Evolutionary conservation across 2,113 vertebrate genomes (phyloP), one percentile per base, ranked within the genome.

Genomic region (Phrynosoma blainvillii): DNA sequence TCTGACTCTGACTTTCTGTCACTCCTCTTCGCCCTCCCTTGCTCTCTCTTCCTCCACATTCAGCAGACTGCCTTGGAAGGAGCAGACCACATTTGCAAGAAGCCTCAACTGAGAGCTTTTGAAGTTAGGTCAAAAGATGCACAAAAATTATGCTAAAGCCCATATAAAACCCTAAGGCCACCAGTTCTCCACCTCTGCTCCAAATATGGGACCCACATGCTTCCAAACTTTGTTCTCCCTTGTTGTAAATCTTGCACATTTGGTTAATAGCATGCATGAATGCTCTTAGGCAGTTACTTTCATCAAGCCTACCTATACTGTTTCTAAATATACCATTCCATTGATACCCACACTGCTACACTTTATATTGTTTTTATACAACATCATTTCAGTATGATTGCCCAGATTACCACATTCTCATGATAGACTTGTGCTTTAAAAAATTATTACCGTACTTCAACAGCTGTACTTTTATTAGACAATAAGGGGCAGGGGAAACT

Each of bases 351-450:
- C 94, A 93, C 94, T 68, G 79, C 84, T 90, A 88, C 76, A 25
- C 91, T 95, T 94, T 87, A 92, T 93, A 90, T 91, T 93, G 94
- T 93, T 88, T 94, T 88, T 92, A 79, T 88, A 47, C 89, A 84
- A 92, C 93, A 91, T 87, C 93, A 95, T 88, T 47, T 94, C 89
- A 92, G 93, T 93, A 94, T 91, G 95, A 94, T 94, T 92, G 94
- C 88, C 85, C 90, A 93, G 84, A 90, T 93, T 95, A 93, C 88
- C 91, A 87, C 68, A 94, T 83, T 92, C 76, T 93, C 71, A 93
- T n/a, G 91, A 93, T 87, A 93, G 84, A 93, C 65, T 88, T 92
- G 70, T 87, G 36, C 85, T 87, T 1, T 0, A 20, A 54, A 88
- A 91, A n/a, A 54, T 9, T 5, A 5, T 59, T 3, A n/a, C n/a